Conservation (phyloP, 1,140 invertebrate genomes). For the Drosophila tani region DNA sequence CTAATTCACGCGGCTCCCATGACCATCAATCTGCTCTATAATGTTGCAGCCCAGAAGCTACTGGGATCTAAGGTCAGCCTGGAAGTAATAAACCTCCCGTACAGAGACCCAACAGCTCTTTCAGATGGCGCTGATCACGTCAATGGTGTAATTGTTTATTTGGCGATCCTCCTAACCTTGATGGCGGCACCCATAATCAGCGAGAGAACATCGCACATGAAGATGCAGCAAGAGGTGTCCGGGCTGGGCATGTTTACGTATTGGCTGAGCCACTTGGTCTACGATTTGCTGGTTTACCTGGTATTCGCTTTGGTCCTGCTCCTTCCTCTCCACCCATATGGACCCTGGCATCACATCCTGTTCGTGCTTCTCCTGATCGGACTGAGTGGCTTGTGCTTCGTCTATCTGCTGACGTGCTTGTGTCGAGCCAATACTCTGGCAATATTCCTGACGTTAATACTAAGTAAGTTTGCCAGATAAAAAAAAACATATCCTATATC, state of each 20-base stretch:
- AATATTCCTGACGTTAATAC: background rate
- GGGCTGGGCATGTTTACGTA: constrained; percentile 26
- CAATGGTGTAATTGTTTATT: background rate
- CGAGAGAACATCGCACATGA: constrained; percentile 10
- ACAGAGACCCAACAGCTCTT: no score
- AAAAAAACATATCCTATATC: no score
- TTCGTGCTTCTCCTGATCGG: background rate
- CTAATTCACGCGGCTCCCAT: constrained; percentile 88
- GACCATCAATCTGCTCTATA: constrained; percentile 87
- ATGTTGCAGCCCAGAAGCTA: constrained; percentile 84
- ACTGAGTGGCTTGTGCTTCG: background rate
- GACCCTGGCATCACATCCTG: background rate
- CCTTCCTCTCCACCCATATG: background rate
- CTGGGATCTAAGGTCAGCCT: background rate
- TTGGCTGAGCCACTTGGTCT: constrained; percentile 21
- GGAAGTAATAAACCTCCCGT: constrained; percentile 3
- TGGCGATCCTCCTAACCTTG: background rate
- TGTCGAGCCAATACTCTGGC: background rate
- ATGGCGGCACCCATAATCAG: background rate
- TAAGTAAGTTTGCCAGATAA: background rate
- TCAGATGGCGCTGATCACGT: no score
- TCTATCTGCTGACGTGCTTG: background rate
- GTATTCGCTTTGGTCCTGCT: background rate
- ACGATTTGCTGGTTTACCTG: constrained; percentile 8
- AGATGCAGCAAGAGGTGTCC: constrained; percentile 28